Evolutionary conservation across 2,888 invertebrate genomes (phyloP), one percentile per base, ranked within the genome.

Genomic region (Eupeodes luniger): DNA sequence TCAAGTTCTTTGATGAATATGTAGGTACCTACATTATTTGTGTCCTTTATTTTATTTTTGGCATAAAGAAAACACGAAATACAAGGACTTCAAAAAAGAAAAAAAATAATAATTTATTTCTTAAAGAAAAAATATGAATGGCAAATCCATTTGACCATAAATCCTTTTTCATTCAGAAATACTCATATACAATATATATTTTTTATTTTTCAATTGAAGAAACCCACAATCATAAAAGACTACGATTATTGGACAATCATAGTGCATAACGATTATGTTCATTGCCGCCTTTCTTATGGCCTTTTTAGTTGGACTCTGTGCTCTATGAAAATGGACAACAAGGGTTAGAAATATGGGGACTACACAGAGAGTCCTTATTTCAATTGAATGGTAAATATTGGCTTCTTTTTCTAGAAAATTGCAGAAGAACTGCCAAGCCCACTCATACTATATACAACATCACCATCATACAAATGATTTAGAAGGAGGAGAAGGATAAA

Each of bases 321-420:
- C 27, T 27, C 27, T 27, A 3, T 44, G 44, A 3, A 19, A 40
- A 16, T n/a, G 27, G 12, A 70, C 57, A 27, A 27, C 27, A 27
- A 27, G 27, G 2, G 27, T 27, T 27, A 27, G 27, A 7, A 40
- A 7, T 34, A 34, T 14, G 2, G 14, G n/a, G 7, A 51, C 27
- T 27, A 27, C 27, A 27, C n/a, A n/a, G 47, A 78, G 64, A 47
- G 57, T 47, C 49, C 40, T 40, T 44, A 77, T 64, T 83, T 81
- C 88, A 88, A 88, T 88, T 78, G 88, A 88, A 88, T 81, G 74
- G 85, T 55, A 74, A 88, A 85, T 88, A 88, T 88, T 88, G 80
- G 76, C 80, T 81, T 72, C 66, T 62, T 77, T 67, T 69, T 64
- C 77, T 69, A 4, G 55, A 27, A 49, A 59, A 70, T 53, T 69